A percentile compares a stretch with the other conserved stretches of the same genome.
Evolutionary conservation across 2,888 invertebrate species (phyloP).

Genomic region (Eupithecia exiguata): DNA sequence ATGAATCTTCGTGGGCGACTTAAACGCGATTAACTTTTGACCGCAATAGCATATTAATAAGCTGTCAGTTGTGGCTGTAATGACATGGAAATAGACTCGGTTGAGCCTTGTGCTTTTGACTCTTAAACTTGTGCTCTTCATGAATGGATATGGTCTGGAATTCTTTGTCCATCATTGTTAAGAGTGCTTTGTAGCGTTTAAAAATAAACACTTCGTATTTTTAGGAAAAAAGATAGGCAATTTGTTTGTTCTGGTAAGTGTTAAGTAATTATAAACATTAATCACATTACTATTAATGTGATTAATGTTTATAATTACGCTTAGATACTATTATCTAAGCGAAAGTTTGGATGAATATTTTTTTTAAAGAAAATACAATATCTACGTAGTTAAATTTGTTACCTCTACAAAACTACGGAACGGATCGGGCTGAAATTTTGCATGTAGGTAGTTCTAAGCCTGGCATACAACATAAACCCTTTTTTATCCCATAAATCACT

Average conservation of each 20-base stretch:
- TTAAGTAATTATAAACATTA: too few species aligned
- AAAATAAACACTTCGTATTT: neutral
- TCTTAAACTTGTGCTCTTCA: conserved; percentile 53
- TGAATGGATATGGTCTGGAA: conserved; percentile 55
- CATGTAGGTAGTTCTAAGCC: too few species aligned
- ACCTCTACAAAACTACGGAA: neutral
- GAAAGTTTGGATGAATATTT: too few species aligned
- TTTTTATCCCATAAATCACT: too few species aligned
- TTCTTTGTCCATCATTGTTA: conserved; percentile 40
- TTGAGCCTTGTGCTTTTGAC: conserved; percentile 52
- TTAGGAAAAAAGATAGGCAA: neutral
- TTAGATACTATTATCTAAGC: too few species aligned
- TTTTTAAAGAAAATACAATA: too few species aligned
- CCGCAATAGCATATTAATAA: conserved; percentile 80
- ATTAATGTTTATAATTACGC: too few species aligned
- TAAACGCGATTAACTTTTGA: conserved; percentile 84
- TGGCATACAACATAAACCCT: too few species aligned
- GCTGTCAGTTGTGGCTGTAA: conserved; percentile 69
- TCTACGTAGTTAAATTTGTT: too few species aligned
- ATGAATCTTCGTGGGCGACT: conserved; percentile 84
- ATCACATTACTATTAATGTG: too few species aligned
- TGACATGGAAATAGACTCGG: conserved; percentile 75
- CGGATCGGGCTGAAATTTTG: neutral
- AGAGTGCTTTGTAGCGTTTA: neutral
- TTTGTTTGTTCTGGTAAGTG: neutral